These are phyloP conservation scores for Anomalospiza imberbis DNA, from an alignment of 2,797 vertebrate species.

Conservation along the genomic window DNA sequence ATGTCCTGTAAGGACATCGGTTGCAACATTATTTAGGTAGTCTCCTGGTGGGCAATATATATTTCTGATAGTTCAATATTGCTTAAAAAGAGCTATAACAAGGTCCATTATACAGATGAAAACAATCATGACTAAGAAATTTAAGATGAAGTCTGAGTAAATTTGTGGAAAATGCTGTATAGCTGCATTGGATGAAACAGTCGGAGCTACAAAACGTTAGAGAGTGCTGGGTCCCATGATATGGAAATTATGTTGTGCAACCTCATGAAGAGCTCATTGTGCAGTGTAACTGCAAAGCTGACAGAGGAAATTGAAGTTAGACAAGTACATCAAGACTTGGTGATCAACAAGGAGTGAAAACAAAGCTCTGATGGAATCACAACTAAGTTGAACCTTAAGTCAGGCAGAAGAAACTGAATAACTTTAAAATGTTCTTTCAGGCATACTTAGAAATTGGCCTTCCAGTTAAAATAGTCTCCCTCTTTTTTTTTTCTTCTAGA, in stretches of 20 bases:
- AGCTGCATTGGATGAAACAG: not conserved
- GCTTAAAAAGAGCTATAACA: not conserved
- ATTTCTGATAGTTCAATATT: not conserved
- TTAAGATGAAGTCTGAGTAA: not conserved
- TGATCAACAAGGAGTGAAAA: not conserved
- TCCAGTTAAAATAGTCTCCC: not conserved
- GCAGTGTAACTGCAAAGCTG: not conserved
- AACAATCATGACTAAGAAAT: not conserved
- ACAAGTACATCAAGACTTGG: not conserved
- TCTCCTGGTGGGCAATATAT: not conserved
- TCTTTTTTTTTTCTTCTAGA: not conserved
- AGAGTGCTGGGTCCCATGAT: not conserved
- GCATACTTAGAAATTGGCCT: not conserved
- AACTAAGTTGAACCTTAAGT: not conserved
- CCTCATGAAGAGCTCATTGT: not conserved
- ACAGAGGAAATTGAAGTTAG: not conserved
- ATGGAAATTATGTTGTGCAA: not conserved
- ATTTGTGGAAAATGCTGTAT: not conserved
- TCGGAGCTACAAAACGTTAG: not conserved
- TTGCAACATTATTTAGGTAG: not conserved
- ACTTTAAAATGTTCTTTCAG: not conserved
- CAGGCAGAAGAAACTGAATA: not conserved
- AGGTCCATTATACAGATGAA: not conserved
- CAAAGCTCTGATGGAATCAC: not conserved
- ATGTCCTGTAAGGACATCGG: no score